These are phyloP conservation scores for Crotalus viridis DNA, from an alignment of 2,113 vertebrate species.

Conservation along the genomic window DNA sequence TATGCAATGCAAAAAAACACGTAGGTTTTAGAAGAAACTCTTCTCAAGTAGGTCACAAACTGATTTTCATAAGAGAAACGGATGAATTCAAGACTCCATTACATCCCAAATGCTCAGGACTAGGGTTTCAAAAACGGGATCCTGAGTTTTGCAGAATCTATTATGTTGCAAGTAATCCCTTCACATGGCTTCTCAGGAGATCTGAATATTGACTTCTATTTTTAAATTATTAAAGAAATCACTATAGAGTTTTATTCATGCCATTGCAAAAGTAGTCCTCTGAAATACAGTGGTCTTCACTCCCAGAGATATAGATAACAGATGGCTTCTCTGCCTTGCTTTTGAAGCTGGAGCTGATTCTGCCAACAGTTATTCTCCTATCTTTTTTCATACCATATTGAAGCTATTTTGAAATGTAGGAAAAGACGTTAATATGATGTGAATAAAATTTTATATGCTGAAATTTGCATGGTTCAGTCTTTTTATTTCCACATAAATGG, in stretches of 20 bases:
- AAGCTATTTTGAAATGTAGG: neutral
- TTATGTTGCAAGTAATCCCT: neutral
- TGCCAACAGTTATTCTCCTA: neutral
- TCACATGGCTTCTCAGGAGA: neutral
- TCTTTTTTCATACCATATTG: accelerated
- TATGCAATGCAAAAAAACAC: neutral
- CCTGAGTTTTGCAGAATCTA: neutral
- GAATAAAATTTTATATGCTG: neutral
- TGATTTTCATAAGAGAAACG: neutral
- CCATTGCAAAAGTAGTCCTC: neutral
- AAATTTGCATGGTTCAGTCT: neutral
- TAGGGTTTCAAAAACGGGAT: neutral
- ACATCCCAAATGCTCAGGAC: neutral
- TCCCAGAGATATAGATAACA: neutral
- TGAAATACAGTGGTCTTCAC: neutral
- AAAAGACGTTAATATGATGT: neutral
- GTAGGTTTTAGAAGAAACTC: neutral
- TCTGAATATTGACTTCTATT: neutral
- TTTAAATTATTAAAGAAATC: neutral
- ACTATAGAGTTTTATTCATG: neutral
- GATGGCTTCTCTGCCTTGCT: neutral
- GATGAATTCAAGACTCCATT: neutral
- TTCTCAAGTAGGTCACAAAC: neutral
- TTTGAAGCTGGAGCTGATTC: neutral
- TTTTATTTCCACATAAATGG: neutral